Base-by-base conservation (phyloP, 2,797 vertebrate genomes). In the Heteromormyrus szaboi region DNA sequence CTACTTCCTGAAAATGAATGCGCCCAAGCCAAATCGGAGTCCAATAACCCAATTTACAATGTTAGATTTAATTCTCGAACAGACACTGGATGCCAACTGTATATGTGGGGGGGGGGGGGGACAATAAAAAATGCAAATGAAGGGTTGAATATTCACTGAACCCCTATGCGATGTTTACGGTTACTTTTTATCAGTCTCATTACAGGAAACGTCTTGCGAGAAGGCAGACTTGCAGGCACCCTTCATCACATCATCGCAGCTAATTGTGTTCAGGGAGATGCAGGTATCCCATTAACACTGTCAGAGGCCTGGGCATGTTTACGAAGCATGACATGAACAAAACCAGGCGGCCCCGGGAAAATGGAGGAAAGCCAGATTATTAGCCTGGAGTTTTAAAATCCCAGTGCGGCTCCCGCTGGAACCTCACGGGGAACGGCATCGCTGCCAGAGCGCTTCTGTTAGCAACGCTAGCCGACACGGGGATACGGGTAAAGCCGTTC, bases 141-240 rank as follows among this genome's bases (percentile, higher is more conserved):
- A n/a, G 51, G 81, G 33, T n/a, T 56, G 19, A 48, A 59, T 81
- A 46, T 84, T 81, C 79, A n/a, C 59, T 62, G 56, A 46, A 65
- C 2, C 54, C 83, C 46, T 48, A 51, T 89, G 44, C 19, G 7
- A 4, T 37, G 59, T 65, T 89, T 68, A 68, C 22, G 48, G 29
- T 56, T 85, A 85, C 83, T 50, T 33, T 89, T 62, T 83, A 89
- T 86, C 89, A 87, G 86, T 37, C 86, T 87, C 53, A 87, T 89
- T 87, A 87, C 25, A 87, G 51, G 4, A 56, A 79, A 87, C 59
- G 51, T 86, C 85, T 59, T 86, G 51, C 33, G 29, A 51, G 50
- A 79, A 54, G 51, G 41, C 33, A 56, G 88, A 37, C 87, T 76
- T 76, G 87, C 68, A 33, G 65, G 72, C 72, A 59, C 22, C 48